phyloP scores from a whole-genome alignment of 2,888 invertebrate genomes.

The Tetranychus truncatus region DNA sequence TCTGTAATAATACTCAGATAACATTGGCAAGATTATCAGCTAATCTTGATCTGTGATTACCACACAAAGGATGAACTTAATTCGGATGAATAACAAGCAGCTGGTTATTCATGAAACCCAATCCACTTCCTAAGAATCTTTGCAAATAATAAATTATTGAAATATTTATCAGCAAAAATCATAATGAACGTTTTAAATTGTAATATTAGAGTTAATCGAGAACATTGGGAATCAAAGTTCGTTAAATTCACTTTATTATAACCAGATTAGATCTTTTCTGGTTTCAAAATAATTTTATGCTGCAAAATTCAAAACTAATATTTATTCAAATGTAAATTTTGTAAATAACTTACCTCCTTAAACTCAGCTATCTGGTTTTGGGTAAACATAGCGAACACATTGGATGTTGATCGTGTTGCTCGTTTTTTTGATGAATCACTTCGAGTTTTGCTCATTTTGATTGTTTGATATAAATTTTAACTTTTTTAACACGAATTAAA shows the following conservation, averaged over 20 bases:
- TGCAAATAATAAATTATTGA: no score
- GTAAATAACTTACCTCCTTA: slow-evolving; percentile 50
- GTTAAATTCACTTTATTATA: no score
- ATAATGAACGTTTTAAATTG: no score
- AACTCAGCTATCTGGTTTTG: slow-evolving; percentile 89
- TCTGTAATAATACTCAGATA: neutral
- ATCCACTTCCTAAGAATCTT: no score
- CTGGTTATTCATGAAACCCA: no score
- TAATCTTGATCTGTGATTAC: neutral
- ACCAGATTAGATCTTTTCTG: no score
- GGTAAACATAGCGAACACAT: slow-evolving; percentile 91
- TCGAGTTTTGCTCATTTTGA: slow-evolving; percentile 9
- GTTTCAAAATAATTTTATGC: no score
- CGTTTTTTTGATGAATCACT: slow-evolving; percentile 42
- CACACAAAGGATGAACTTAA: neutral
- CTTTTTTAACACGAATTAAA: neutral
- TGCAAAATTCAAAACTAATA: no score
- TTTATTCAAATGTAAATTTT: no score
- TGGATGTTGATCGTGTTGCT: slow-evolving; percentile 51
- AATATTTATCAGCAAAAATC: no score
- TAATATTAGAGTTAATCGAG: no score
- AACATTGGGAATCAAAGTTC: no score
- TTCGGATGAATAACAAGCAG: neutral
- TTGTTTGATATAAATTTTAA: neutral
- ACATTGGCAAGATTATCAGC: neutral